A percentile compares a stretch with the other conserved stretches of the same genome.
Evolutionary conservation across 2,797 vertebrate genomes (phyloP).

Genomic region (Sebastolobus alascanus): DNA sequence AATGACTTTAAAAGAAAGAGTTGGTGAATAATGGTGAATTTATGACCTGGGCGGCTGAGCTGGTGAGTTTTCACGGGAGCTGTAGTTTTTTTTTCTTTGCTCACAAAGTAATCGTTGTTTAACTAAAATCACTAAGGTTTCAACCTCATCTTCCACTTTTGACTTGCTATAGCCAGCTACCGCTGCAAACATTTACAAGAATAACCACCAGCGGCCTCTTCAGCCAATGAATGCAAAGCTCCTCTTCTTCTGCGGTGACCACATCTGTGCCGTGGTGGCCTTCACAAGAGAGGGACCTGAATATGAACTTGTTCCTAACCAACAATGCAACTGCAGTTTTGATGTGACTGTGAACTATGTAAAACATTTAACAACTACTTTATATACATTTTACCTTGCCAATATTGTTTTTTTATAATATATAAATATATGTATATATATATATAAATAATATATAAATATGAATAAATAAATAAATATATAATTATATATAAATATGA

Average conservation of each 20-base stretch:
- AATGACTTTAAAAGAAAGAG: too few relatives aligned
- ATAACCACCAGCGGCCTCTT: neutral
- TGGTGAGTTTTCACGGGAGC: too few relatives aligned
- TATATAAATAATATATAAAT: too few relatives aligned
- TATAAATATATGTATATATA: too few relatives aligned
- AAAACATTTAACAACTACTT: neutral
- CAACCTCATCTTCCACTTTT: neutral
- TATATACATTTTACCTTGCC: neutral
- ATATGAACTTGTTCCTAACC: neutral
- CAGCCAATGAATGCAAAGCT: neutral
- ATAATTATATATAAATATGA: too few relatives aligned
- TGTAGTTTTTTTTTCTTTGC: too few relatives aligned
- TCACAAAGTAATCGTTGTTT: neutral
- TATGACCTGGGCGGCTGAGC: too few relatives aligned
- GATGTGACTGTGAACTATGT: neutral
- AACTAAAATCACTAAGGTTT: conserved; percentile 1
- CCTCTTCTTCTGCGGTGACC: neutral
- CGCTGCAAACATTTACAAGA: neutral
- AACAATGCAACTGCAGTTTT: neutral
- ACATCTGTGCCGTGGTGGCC: neutral
- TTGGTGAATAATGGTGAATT: too few relatives aligned
- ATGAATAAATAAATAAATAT: too few relatives aligned
- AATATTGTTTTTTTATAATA: neutral
- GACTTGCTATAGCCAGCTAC: neutral
- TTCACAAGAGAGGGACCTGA: neutral